Evolutionary conservation across 1,140 invertebrate species (phyloP).

Genomic region (Hyphantria cunea): DNA sequence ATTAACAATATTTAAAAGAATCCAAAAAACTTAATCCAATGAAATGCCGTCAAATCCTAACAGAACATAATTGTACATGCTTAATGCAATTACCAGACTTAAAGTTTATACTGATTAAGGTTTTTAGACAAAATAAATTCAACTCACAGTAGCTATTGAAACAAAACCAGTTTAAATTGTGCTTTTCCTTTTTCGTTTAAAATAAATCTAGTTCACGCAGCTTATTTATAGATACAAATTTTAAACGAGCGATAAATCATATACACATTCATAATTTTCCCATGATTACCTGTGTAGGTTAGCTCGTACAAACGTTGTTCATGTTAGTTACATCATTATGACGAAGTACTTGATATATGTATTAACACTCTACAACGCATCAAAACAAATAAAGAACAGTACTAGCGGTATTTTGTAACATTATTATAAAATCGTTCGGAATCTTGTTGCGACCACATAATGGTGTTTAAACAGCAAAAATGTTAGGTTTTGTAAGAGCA

Average conservation of each 20-base stretch:
- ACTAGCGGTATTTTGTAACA: not conserved
- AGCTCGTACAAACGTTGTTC: not conserved
- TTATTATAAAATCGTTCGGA: too few relatives aligned
- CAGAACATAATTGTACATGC: too few relatives aligned
- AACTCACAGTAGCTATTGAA: too few relatives aligned
- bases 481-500: too few relatives aligned
- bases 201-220: not conserved
- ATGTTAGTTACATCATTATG: not conserved
- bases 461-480: too few relatives aligned
- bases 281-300: not conserved
- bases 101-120: too few relatives aligned
- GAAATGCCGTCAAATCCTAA: too few relatives aligned
- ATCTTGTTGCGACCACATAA: too few relatives aligned
- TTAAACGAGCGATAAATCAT: not conserved
- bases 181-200: not conserved
- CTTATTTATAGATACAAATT: not conserved
- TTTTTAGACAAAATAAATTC: too few relatives aligned
- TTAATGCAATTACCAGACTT: too few relatives aligned
- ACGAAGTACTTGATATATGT: not conserved
- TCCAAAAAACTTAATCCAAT: too few relatives aligned
- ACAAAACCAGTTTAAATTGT: not conserved
- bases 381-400: not conserved
- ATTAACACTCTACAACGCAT: constrained; percentile 1
- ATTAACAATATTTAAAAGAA: too few relatives aligned
- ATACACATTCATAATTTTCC: not conserved